Evolutionary conservation across 2,888 invertebrate species (phyloP).

Genomic region (Eudasyphora cyanicolor): DNA sequence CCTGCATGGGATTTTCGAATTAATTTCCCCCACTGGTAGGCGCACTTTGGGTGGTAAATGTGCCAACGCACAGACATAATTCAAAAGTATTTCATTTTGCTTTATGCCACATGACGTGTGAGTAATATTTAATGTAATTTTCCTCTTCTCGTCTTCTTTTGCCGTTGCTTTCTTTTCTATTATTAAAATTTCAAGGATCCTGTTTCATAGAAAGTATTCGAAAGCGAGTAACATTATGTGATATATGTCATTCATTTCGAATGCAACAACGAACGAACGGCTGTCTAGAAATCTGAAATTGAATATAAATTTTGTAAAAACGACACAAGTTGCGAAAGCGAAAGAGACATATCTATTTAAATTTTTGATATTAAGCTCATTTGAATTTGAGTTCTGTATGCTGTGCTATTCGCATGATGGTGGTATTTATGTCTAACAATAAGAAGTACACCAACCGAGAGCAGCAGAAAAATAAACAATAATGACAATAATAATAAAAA

Average conservation of each 20-base stretch:
- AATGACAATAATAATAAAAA: too few relatives aligned
- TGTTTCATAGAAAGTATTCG: constrained; percentile 1
- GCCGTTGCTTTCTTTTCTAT: constrained; percentile 52
- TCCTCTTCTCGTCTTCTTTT: not conserved
- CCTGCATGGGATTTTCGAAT: not conserved
- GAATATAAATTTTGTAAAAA: too few relatives aligned
- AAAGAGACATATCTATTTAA: not conserved
- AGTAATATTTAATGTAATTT: constrained; percentile 38
- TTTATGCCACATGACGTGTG: constrained; percentile 49
- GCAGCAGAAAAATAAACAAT: too few relatives aligned
- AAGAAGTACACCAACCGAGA: not conserved
- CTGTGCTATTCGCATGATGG: too few relatives aligned
- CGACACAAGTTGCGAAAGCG: too few relatives aligned
- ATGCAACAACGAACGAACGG: constrained; percentile 23
- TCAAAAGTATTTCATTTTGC: constrained; percentile 8
- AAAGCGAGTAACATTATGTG: constrained; percentile 33
- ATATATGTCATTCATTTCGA: constrained; percentile 47
- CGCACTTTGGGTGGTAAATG: not conserved
- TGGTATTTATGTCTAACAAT: constrained; percentile 19
- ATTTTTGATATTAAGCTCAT: constrained; percentile 30
- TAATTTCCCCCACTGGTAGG: not conserved
- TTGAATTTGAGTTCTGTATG: too few relatives aligned
- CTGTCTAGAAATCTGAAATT: not conserved
- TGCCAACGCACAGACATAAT: not conserved
- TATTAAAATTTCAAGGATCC: constrained; percentile 58